Evolutionary conservation across 2,113 vertebrate genomes (phyloP), one percentile per base, ranked within the genome.

Genomic region (Coreoperca whiteheadi): DNA sequence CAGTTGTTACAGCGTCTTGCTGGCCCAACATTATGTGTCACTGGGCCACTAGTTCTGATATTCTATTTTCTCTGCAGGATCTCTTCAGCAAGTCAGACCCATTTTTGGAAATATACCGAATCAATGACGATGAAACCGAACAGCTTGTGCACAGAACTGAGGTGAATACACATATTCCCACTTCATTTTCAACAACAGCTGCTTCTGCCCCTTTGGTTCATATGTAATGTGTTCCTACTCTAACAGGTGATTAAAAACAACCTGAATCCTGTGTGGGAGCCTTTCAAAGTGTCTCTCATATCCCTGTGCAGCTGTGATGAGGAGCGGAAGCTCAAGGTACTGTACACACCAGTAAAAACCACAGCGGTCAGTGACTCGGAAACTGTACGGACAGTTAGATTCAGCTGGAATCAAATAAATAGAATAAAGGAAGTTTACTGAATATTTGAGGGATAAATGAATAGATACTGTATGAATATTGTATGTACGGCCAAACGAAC

Each of bases 61-160:
- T 16, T 53, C 34, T 60, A n/a, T 61, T 60, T 43, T 51, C 18
- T 81, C 39, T 70, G 30, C 93, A 99, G 98, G 98, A 99, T 85
- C 96, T 99, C 87, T 99, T 99, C 95, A 99, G 98, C 91, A 98
- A 99, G 93, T 98, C 98, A 0, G 98, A 99, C 82, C 98, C 98
- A 15, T 99, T 99, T 93, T 93, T 99, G 95, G 98, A 99, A 94
- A 96, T 98, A 56, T 98, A 97, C 86, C 96, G 97, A 71, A 88
- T 97, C 23, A 97, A 98, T 0, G 96, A 97, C 0, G 97, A 98
- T 37, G 86, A 89, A 28, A 96, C 96, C 0, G 96, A 98, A 91
- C 98, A 98, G 94, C 97, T 98, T 67, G 97, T 99, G 53, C 96
- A 97, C 88, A 95, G 97, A 92, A 99, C 98, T 0, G 98, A 98